phyloP scores from a whole-genome alignment of 2,888 invertebrate genomes.

The Eupithecia inturbata region DNA sequence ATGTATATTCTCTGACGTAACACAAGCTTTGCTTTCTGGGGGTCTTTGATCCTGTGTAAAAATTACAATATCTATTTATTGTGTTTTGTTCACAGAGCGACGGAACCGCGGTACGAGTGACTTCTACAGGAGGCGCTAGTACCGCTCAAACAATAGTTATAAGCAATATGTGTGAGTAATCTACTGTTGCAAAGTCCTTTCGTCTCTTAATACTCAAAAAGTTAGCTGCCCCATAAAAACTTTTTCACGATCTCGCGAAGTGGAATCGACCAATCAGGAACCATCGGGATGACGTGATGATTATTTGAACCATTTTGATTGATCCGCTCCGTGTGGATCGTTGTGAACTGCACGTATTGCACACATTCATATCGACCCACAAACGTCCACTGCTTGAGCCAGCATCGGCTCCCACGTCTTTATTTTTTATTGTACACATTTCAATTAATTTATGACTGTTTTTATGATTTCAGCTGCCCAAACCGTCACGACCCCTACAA shows the following conservation, averaged over 20 bases:
- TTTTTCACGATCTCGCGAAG: not conserved
- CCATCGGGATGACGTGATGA: too few species aligned
- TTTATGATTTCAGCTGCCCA: constrained; percentile 61
- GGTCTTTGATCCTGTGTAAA: not conserved
- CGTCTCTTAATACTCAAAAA: not conserved
- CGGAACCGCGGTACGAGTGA: constrained; percentile 70
- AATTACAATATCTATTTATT: not conserved
- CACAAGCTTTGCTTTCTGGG: not conserved
- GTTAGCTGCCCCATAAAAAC: not conserved
- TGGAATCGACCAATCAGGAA: too few species aligned
- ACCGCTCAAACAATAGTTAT: constrained; percentile 78
- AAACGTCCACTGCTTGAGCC: too few species aligned
- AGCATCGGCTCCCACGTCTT: too few species aligned
- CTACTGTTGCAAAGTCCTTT: not conserved
- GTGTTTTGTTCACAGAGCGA: constrained; percentile 62
- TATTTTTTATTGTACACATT: too few species aligned
- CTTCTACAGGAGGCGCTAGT: constrained; percentile 62
- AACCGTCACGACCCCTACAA: constrained; percentile 66
- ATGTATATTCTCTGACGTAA: too few species aligned
- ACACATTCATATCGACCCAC: too few species aligned
- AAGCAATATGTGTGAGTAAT: constrained; percentile 72
- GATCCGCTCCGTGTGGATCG: too few species aligned
- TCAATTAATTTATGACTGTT: not conserved
- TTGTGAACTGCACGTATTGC: too few species aligned
- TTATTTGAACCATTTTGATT: too few species aligned